Conservation (phyloP, 2,888 invertebrate genomes). For the Standfussiana lucernea region DNA sequence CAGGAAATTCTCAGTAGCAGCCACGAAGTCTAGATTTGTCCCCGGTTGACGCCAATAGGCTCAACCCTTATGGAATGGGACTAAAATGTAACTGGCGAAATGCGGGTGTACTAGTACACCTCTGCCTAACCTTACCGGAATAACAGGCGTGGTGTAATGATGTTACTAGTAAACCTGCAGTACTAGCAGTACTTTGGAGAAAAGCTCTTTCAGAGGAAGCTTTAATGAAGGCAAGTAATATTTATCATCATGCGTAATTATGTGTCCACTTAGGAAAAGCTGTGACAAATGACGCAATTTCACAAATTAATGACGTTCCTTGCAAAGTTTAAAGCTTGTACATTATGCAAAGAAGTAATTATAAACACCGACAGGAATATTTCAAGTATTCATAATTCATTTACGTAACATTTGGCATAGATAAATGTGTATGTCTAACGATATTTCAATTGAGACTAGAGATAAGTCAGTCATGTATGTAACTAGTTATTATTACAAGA, state of each 20-base stretch:
- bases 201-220: not conserved
- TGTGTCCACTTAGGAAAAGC: conserved; percentile 2
- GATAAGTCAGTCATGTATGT: conserved; percentile 32
- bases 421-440: conserved; percentile 30
- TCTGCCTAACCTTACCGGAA: too few species aligned
- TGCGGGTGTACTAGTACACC: too few species aligned
- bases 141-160: too few species aligned
- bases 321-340: conserved; percentile 25
- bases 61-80: too few species aligned
- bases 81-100: too few species aligned
- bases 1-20: too few species aligned
- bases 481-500: conserved; percentile 45
- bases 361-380: conserved; percentile 15
- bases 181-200: too few species aligned
- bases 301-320: conserved; percentile 23
- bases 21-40: too few species aligned
- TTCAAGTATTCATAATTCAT: conserved; percentile 28
- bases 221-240: conserved; percentile 14
- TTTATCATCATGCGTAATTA: not conserved
- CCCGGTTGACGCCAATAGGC: too few species aligned
- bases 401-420: conserved; percentile 33
- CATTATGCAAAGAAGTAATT: conserved; percentile 32
- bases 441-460: conserved; percentile 44
- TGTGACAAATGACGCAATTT: conserved; percentile 21
- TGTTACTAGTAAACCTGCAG: too few species aligned